Base-by-base conservation (phyloP, 2,113 vertebrate genomes). In the Perccottus glenii region DNA sequence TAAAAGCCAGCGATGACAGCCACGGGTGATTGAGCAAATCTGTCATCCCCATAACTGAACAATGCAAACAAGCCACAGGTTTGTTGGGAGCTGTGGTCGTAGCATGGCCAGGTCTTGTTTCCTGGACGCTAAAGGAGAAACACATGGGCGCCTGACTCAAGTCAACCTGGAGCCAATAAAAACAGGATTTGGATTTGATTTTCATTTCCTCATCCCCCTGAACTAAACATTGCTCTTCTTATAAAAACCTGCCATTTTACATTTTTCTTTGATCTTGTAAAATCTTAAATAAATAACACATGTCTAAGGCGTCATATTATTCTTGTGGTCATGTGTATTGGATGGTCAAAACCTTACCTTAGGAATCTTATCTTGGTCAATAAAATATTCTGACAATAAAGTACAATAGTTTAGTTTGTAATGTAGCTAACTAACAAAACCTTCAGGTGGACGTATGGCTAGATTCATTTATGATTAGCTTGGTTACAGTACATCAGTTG, bases 21-120 rank as follows among this genome's bases (percentile, higher is more conserved):
- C 80, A 87, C 63, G 81, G 81, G 79, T 87, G 85, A 90, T 81
- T 84, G 84, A 89, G 84, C 70, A 84, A 84, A 84, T 77, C 84
- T 73, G 79, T 84, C 86, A 79, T 81, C 85, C 78, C 58, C 64
- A 73, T 73, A 86, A 88, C 75, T 50, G 76, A 83, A 85, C 75
- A 88, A 76, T 58, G 75, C 64, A 82, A 83, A 89, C 77, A 77
- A 68, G 85, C 71, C 75, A 75, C 77, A 74, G 85, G 82, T 89
- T 77, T 64, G 62, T 53, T 68, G 60, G 75, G 63, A 72, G 67
- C 66, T 64, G 19, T 63, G 71, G 53, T 67, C 40, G 10, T 15
- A 44, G 45, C 59, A 48, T 9, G 53, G 74, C 59, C 56, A 2
- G 1, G 66, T 63, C 64, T 74, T 70, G 35, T 80, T 87, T 85